A percentile compares a stretch with the other conserved stretches of the same genome.
phyloP scores from a whole-genome alignment of 2,113 vertebrate species.

The Laterallus jamaicensis region DNA sequence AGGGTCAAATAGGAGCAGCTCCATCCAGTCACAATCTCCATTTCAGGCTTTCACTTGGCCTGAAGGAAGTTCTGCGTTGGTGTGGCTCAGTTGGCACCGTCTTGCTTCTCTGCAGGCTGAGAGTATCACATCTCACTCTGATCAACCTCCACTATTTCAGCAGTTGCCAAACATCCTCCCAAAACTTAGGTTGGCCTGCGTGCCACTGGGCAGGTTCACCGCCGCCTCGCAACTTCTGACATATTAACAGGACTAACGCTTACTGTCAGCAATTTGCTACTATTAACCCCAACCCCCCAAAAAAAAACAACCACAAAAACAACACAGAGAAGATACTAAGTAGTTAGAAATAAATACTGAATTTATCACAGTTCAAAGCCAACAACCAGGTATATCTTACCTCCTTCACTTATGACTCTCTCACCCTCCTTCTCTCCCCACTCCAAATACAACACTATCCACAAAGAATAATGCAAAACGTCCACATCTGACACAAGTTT shows the following conservation, averaged over 20 bases:
- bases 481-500: constrained; percentile 21
- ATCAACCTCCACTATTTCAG: neutral
- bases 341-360: constrained; percentile 2
- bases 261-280: neutral
- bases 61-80: neutral
- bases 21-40: neutral
- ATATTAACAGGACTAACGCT: neutral
- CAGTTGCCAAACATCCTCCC: constrained; percentile 8
- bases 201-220: neutral
- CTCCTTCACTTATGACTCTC: constrained; percentile 14
- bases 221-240: neutral
- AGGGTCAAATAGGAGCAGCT: neutral
- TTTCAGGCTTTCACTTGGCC: neutral
- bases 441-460: constrained; percentile 9
- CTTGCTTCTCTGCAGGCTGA: neutral
- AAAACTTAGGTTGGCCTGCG: neutral
- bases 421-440: constrained; percentile 5
- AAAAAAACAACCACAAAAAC: neutral
- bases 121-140: neutral
- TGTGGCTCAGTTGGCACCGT: neutral
- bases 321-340: neutral
- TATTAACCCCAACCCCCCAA: neutral
- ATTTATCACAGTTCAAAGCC: neutral
- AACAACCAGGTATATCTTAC: neutral
- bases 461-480: neutral